Conservation (phyloP, 2,113 vertebrate genomes). For the Menura novaehollandiae region DNA sequence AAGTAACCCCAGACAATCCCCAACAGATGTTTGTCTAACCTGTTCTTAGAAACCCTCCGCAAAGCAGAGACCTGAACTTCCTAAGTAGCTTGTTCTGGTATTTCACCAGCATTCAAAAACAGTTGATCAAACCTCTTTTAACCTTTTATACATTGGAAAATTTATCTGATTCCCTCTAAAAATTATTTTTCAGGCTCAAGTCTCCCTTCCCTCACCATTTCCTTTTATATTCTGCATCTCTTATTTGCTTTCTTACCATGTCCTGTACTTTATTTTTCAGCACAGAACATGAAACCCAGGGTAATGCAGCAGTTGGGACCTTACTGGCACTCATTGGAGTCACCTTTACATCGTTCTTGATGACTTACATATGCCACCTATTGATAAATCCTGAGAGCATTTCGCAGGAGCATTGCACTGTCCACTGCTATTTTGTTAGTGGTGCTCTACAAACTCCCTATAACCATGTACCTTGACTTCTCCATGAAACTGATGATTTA, state of each 20-base stretch:
- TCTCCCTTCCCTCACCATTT: neutral
- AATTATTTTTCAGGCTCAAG: neutral
- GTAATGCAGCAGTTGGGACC: neutral
- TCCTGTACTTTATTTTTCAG: neutral
- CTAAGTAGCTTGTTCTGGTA: constrained; percentile 1
- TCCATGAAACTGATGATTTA: neutral
- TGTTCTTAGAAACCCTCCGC: neutral
- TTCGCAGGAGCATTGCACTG: neutral
- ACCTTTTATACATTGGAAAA: neutral
- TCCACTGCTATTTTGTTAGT: neutral
- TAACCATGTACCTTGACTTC: neutral
- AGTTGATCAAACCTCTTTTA: neutral
- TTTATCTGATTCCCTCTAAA: neutral
- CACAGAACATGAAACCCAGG: neutral
- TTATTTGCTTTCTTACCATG: neutral
- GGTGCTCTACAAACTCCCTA: neutral
- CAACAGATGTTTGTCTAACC: constrained; percentile 56
- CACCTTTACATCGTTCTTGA: neutral
- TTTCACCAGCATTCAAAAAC: neutral
- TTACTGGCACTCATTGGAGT: neutral
- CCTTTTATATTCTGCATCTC: neutral
- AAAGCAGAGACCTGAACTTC: neutral
- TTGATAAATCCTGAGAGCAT: constrained; percentile 65
- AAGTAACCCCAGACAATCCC: constrained; percentile 49
- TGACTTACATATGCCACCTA: constrained; percentile 66